Base-by-base conservation (phyloP, 2,797 vertebrate genomes). In the Taenioides sp. region DNA sequence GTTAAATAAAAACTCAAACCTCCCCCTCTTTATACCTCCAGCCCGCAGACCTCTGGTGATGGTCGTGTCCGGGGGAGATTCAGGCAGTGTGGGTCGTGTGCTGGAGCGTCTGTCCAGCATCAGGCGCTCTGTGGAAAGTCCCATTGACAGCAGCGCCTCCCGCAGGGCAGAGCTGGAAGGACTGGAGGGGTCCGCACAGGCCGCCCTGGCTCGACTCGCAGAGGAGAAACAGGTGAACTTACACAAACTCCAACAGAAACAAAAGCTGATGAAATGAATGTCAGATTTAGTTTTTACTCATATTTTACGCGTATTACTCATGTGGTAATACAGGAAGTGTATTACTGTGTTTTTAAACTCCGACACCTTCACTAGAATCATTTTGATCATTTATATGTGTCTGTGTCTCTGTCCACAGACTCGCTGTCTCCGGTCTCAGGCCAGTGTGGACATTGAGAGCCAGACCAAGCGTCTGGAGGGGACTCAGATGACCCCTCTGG, bases 401-500 rank as follows among this genome's bases (percentile, higher is more conserved):
- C 11, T 27, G 57, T 28, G 27, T 61, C 20, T 37, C 0, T 11
- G 7, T 62, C 69, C 68, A 65, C 89, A 84, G 2, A 83, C 62
- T 40, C 86, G 86, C 14, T 70, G 79, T 23, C 28, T 92, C 10
- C 87, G 80, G 5, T 91, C 94, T 50, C 93, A 94, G 84, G 92
- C 81, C 84, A 96, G 94, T 74, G 63, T 96, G 6, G 96, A 97
- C 25, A 84, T 88, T 0, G 96, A 98, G 81, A 79, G 74, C 17
- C 94, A 93, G 10, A 72, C 89, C 0, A 91, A 86, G 61, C 94
- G 92, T 59, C 87, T 94, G 82, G 95, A 96, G 76, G 89, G 84
- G 69, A 91, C 92, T 0, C 79, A 89, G 72, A 89, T 93, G 93
- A 86, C 86, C 0, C 93, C 95, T 0, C 85, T 93, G 71, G 89